Base-by-base conservation (phyloP, 2,888 invertebrate species). In the Quadroppia sp. region DNA sequence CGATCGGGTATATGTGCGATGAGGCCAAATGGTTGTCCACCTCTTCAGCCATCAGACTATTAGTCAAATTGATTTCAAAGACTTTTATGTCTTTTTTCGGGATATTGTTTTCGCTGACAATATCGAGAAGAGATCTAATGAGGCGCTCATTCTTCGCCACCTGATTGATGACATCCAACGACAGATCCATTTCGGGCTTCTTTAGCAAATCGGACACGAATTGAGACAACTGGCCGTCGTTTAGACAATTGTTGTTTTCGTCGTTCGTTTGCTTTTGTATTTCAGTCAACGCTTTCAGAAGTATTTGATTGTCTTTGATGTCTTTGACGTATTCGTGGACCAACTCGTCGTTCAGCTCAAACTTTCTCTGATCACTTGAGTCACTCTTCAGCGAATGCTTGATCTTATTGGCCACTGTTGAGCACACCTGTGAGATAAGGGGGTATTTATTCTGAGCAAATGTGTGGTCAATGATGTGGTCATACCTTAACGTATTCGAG, bases 101-200 rank as follows among this genome's bases (percentile, higher is more conserved):
- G 15, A 88, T 86, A 56, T 85, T 84, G 82, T 94, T 95, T 84
- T 94, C 94, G 40, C 89, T 82, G 30, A 89, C 88, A 13, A 90
- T 83, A 81, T 94, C 92, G 72, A 92, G 81, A 74, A 82, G 61
- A 15, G 72, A 61, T 11, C 72, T 81, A 36, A 84, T 76, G n/a
- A 79, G 75, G 4, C 77, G 40, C 72, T 79, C 79, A 13, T 72
- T 59, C 7, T 76, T 42, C 13, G 78, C 69, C 20, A 79, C 76
- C 6, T 69, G 42, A 45, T 69, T 23, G 0, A 69, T 25, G 3
- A 69, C 6, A 69, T 73, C 67, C 2, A 76, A 32, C 11, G 78
- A 64, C 20, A 79, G 15, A 45, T 69, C 69, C 13, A 45, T 45
- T 69, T 69, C 69, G 25, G 42, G 45, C 23, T 45, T 69, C 1